phyloP scores from a whole-genome alignment of 1,140 invertebrate genomes.

The Trachymyrmex cornetzi region DNA sequence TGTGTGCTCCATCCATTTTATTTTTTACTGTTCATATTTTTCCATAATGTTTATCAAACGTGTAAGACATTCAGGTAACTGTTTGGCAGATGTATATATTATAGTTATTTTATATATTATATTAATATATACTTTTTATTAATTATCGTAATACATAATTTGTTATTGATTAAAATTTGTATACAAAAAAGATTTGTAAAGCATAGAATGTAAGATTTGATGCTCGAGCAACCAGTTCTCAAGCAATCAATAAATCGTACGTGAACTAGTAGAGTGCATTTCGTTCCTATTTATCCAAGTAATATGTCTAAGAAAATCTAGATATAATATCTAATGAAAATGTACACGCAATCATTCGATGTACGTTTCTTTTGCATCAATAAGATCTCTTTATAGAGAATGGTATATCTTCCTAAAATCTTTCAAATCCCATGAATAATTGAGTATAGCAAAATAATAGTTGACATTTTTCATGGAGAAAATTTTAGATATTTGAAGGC shows the following conservation, averaged over 20 bases:
- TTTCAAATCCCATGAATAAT: constrained; percentile 6
- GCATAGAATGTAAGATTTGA: background rate
- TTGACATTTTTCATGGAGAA: background rate
- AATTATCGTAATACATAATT: background rate
- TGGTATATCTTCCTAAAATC: background rate
- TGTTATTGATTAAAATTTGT: background rate
- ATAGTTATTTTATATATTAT: background rate
- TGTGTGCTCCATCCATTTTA: too few relatives aligned
- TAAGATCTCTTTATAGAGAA: background rate
- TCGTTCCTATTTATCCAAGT: background rate
- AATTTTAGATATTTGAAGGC: background rate
- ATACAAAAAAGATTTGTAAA: background rate
- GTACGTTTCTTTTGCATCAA: constrained; percentile 16
- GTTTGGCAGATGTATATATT: background rate
- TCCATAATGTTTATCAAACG: constrained; percentile 8
- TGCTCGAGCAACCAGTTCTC: background rate
- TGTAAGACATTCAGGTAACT: background rate
- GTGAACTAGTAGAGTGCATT: constrained; percentile 22
- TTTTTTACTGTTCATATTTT: constrained; percentile 23
- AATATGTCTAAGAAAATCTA: constrained; percentile 17
- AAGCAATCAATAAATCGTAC: constrained; percentile 5
- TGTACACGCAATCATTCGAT: background rate
- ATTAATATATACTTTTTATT: background rate
- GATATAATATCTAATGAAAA: constrained; percentile 14
- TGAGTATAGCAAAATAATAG: background rate